Conservation (phyloP, 2,113 vertebrate species). For the Ariopsis seemanni region DNA sequence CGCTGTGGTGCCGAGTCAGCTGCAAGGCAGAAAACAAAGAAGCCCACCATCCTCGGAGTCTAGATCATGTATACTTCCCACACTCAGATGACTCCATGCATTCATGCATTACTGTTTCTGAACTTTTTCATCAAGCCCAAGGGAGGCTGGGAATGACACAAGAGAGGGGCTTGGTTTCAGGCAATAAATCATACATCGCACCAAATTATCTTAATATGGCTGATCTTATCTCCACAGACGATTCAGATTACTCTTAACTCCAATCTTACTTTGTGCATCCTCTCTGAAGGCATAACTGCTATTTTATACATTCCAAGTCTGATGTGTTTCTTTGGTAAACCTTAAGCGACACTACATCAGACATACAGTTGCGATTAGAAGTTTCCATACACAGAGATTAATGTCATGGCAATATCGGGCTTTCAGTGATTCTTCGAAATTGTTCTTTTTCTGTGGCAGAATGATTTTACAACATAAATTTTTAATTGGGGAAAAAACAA, state of each 20-base stretch:
- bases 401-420: too few relatives aligned
- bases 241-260: neutral
- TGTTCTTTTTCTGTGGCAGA: too few relatives aligned
- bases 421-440: too few relatives aligned
- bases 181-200: constrained; percentile 5
- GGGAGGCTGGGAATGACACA: constrained; percentile 15
- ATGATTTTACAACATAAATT: too few relatives aligned
- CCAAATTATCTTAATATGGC: neutral
- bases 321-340: neutral
- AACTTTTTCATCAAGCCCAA: constrained; percentile 9
- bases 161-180: neutral
- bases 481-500: too few relatives aligned
- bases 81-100: neutral
- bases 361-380: too few relatives aligned
- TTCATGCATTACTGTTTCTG: constrained; percentile 15
- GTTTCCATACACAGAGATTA: too few relatives aligned
- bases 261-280: neutral
- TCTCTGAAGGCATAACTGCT: neutral
- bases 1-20: constrained; percentile 64
- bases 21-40: constrained; percentile 64
- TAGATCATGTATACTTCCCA: constrained; percentile 27
- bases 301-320: neutral
- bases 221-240: neutral
- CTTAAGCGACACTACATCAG: neutral
- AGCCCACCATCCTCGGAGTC: constrained; percentile 47